A percentile compares a stretch with the other conserved stretches of the same genome.
phyloP scores from a whole-genome alignment of 2,888 invertebrate species.

The Phanerotoma sp. region DNA sequence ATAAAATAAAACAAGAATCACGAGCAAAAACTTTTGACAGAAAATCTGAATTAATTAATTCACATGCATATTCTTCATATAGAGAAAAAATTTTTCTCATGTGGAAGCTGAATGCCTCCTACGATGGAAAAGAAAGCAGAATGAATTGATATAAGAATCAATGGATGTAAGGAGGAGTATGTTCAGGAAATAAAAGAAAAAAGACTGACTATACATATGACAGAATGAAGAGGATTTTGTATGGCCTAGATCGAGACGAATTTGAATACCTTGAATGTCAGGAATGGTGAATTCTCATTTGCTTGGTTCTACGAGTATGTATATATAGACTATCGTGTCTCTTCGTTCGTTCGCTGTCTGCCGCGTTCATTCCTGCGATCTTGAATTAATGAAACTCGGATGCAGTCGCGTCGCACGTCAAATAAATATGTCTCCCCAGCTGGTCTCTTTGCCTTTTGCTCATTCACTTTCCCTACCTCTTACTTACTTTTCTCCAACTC shows the following conservation, averaged over 20 bases:
- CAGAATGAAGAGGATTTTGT: conserved; percentile 34
- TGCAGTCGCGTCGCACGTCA: conserved; percentile 58
- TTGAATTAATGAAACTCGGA: conserved; percentile 59
- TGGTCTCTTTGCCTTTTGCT: conserved; percentile 31
- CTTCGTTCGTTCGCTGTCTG: conserved; percentile 47
- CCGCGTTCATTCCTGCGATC: conserved; percentile 57
- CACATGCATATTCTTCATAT: too few species aligned
- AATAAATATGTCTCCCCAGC: conserved; percentile 56
- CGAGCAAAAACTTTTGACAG: too few species aligned
- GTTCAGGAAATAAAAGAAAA: conserved; percentile 1
- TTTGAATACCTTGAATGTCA: conserved; percentile 54
- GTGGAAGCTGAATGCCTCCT: neutral
- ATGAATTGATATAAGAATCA: conserved; percentile 18
- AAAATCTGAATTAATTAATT: too few species aligned
- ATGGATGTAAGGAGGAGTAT: conserved; percentile 24
- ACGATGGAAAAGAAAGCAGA: conserved; percentile 16
- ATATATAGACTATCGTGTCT: conserved; percentile 33
- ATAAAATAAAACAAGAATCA: too few species aligned
- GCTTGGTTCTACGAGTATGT: conserved; percentile 29
- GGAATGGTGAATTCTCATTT: conserved; percentile 56
- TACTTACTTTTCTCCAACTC: neutral
- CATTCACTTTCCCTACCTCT: too few species aligned
- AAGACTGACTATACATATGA: conserved; percentile 26
- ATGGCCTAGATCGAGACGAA: conserved; percentile 55
- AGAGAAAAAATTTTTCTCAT: too few species aligned